Conservation (phyloP, 1,140 invertebrate genomes). For the Drosophila teissieri region DNA sequence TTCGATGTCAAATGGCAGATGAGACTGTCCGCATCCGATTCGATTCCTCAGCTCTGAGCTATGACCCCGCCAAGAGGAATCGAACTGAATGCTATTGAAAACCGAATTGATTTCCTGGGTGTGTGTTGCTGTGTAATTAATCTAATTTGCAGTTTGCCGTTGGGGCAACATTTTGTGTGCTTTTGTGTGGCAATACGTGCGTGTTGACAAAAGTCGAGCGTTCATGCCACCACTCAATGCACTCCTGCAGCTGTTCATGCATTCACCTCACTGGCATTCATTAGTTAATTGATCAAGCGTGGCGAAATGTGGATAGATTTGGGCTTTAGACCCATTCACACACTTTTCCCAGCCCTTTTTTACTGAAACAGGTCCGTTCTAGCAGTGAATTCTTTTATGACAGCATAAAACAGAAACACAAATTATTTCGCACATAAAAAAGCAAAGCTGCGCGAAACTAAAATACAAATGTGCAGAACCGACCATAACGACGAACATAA, state of each 20-base stretch:
- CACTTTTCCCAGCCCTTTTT: constrained; percentile 15
- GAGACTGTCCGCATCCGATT: constrained; percentile 14
- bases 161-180: constrained; percentile 10
- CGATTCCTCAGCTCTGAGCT: constrained; percentile 26
- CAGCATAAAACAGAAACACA: constrained; percentile 50
- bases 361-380: constrained; percentile 2
- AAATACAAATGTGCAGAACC: constrained; percentile 35
- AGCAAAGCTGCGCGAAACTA: constrained; percentile 31
- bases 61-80: constrained; percentile 9
- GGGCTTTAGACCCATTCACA: constrained; percentile 7
- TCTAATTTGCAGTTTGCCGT: constrained; percentile 46
- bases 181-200: constrained; percentile 35
- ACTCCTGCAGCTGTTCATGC: constrained; percentile 19
- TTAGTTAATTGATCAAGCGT: constrained; percentile 53
- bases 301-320: constrained; percentile 15
- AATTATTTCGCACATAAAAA: constrained; percentile 53
- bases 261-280: constrained; percentile 40
- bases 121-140: constrained; percentile 46
- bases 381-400: constrained; percentile 42
- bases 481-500: constrained; percentile 31
- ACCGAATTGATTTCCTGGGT: constrained; percentile 41
- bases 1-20: constrained; percentile 5
- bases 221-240: constrained; percentile 10
- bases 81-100: constrained; percentile 32
- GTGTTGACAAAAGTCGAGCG: constrained; percentile 17